These are phyloP conservation scores for Apotomis capreana DNA, from an alignment of 2,888 invertebrate genomes.

Conservation along the genomic window DNA sequence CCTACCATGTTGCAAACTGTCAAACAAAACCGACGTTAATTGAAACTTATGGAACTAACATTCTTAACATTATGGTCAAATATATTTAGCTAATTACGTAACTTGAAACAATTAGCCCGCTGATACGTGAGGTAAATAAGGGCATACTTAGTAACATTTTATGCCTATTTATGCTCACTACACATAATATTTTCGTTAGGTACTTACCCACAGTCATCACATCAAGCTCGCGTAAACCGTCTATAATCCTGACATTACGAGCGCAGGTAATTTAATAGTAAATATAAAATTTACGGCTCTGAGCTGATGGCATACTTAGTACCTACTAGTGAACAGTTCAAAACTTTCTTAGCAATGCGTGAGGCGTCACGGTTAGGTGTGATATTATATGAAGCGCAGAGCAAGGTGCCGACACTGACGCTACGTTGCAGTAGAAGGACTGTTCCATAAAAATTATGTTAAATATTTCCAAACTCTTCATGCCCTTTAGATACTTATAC, in stretches of 20 bases:
- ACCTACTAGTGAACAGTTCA: neutral
- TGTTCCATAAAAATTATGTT: no score
- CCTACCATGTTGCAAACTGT: slow-evolving; percentile 11
- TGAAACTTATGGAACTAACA: slow-evolving; percentile 2
- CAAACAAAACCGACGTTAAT: slow-evolving; percentile 20
- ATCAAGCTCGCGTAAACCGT: neutral
- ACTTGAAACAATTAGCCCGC: neutral
- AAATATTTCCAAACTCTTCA: no score
- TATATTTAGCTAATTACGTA: neutral
- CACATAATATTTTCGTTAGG: neutral
- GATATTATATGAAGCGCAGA: slow-evolving; percentile 17
- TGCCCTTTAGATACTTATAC: no score
- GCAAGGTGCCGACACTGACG: slow-evolving; percentile 45
- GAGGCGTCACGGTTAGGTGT: neutral
- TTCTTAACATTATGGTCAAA: neutral
- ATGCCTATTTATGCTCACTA: no score
- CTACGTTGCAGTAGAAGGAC: no score
- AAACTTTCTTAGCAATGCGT: neutral
- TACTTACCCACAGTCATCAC: neutral
- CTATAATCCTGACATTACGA: neutral
- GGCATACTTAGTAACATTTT: no score
- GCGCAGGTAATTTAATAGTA: neutral
- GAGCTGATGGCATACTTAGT: neutral
- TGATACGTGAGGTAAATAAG: no score
- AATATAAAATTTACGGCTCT: neutral